Percentiles rank a stretch among this genome's conserved stretches.
Conservation (phyloP, 2,797 vertebrate species). For the Rhodeus uyekii region DNA sequence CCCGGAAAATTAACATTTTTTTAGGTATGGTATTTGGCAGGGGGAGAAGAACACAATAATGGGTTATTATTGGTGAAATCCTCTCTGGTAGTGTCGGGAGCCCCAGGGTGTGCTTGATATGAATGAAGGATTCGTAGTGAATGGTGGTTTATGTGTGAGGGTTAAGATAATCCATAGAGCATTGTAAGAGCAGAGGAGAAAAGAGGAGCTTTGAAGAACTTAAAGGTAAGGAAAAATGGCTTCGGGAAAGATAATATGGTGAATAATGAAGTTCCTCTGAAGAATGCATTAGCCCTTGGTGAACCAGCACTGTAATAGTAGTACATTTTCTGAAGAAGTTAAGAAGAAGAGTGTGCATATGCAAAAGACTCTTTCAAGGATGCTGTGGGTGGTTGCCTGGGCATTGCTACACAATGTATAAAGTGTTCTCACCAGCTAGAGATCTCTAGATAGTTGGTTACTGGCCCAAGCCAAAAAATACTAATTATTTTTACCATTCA, state of each 20-base stretch:
- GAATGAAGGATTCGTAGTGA: constrained; percentile 43
- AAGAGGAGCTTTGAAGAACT: neutral
- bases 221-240: constrained; percentile 11
- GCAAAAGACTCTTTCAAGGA: neutral
- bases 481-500: neutral
- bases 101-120: constrained; percentile 9
- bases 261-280: constrained; percentile 14
- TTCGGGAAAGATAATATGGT: constrained; percentile 9
- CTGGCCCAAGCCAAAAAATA: neutral
- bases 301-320: neutral
- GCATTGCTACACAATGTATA: neutral
- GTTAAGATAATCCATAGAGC: constrained; percentile 28
- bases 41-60: constrained; percentile 10
- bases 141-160: constrained; percentile 47
- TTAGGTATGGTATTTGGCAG: neutral
- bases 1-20: neutral
- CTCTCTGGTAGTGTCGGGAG: neutral
- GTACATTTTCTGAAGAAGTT: neutral
- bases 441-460: neutral
- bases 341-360: neutral
- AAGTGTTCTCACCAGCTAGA: neutral
- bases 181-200: constrained; percentile 34
- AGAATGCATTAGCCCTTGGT: neutral
- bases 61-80: constrained; percentile 25
- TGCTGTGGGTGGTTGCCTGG: neutral